Evolutionary conservation across 1,140 invertebrate genomes (phyloP), one percentile per base, ranked within the genome.

Genomic region (Apis dorsata): DNA sequence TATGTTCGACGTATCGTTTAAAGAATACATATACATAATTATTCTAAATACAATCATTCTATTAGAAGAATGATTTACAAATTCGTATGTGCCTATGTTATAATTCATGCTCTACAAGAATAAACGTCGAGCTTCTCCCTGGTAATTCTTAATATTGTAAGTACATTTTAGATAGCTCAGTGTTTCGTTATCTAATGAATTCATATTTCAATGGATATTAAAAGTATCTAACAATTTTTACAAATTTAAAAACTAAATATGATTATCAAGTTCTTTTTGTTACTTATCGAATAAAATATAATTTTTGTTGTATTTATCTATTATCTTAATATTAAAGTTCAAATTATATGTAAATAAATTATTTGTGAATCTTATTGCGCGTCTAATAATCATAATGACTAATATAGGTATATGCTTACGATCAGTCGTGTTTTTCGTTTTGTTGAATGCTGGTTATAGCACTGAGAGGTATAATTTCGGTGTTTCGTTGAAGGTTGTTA

Each of bases 381-480:
- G 19, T 62, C 21, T 53, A 3, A 69, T 66, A 51, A 17, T 28
- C 3, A 79, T n/a, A 17, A 34, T 60, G 9, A 28, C 28, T 60
- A 17, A 28, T 17, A 12, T 44, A 7, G 34, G 0, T 55, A 28
- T 12, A 51, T 15, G 53, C n/a, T 53, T 53, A 21, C 63, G 49
- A 75, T 81, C 60, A 87, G 9, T 87, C 85, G 34, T 79, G 60
- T 72, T 90, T 91, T 44, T 88, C 84, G n/a, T 78, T 88, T 19
- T 81, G 84, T 51, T 83, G 83, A 13, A 70, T 21, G 55, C 69
- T 85, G 12, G 79, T 80, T 66, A 90, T 71, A 69, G 73, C 84
- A 71, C 89, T 89, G 19, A 92, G 87, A 70, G 92, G 90, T 84
- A 92, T 85, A n/a, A 90, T 65, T 76, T 92, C 91, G 15, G 88